Percentiles rank a stretch among this genome's conserved stretches.
Evolutionary conservation across 2,888 invertebrate genomes (phyloP).

Genomic region (Dryobotodes eremita): DNA sequence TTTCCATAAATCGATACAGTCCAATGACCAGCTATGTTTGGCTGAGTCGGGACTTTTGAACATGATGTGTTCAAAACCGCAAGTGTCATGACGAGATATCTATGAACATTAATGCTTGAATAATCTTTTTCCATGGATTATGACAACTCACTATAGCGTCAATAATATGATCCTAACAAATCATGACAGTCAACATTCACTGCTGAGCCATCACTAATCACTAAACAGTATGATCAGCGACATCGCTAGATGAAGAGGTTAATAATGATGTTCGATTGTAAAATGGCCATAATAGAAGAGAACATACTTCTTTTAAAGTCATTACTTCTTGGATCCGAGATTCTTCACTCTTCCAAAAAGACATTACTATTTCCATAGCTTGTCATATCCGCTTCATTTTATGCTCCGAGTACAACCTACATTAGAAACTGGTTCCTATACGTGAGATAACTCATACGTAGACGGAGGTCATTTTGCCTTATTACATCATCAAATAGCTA

Average conservation of each 20-base stretch:
- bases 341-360: neutral
- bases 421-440: slow-evolving; percentile 78
- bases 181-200: neutral
- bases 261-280: neutral
- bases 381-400: slow-evolving; percentile 41
- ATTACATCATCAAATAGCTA: slow-evolving; percentile 79
- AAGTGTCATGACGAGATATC: neutral
- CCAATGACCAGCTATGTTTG: neutral
- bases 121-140: neutral
- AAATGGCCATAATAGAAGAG: neutral
- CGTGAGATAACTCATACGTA: slow-evolving; percentile 75
- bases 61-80: neutral
- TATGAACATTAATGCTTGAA: neutral
- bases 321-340: neutral
- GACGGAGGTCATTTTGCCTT: slow-evolving; percentile 76
- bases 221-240: neutral
- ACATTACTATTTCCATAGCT: neutral
- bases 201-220: neutral
- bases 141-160: neutral
- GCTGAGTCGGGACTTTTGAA: neutral
- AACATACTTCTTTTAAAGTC: neutral
- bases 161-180: neutral
- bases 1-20: slow-evolving; percentile 28
- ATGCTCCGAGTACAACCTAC: slow-evolving; percentile 65
- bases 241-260: neutral